These are phyloP conservation scores for Epinephelus fuscoguttatus DNA, from an alignment of 2,113 vertebrate species.

Conservation along the genomic window DNA sequence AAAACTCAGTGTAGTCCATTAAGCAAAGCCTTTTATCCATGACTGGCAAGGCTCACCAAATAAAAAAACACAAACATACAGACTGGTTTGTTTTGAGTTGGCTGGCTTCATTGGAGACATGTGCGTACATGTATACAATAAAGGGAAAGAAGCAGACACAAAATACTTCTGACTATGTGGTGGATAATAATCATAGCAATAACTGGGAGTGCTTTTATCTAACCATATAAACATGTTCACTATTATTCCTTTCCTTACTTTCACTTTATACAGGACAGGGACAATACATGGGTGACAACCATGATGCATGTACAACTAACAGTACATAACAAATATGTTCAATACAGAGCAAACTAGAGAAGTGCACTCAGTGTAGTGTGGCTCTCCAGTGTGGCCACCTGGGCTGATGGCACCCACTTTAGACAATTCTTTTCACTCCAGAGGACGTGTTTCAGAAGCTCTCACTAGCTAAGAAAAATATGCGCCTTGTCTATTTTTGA, in stretches of 20 bases:
- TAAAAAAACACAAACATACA: conserved; percentile 6
- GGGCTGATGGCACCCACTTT: too few relatives aligned
- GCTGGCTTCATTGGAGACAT: neutral
- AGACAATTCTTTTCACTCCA: too few relatives aligned
- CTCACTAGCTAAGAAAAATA: too few relatives aligned
- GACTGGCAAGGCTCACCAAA: conserved; percentile 25
- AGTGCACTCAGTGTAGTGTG: too few relatives aligned
- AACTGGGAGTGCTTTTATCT: neutral
- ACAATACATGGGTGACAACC: neutral
- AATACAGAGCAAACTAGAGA: neutral
- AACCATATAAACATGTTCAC: neutral
- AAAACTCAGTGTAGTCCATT: conserved; percentile 55
- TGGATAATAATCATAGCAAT: neutral
- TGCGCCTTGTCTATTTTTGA: too few relatives aligned
- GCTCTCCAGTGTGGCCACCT: too few relatives aligned
- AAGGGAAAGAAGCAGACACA: neutral
- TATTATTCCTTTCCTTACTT: neutral
- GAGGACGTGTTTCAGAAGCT: too few relatives aligned
- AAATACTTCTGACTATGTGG: neutral
- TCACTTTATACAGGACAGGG: neutral
- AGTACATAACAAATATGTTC: neutral
- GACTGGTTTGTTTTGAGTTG: conserved; percentile 4
- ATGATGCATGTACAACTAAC: neutral
- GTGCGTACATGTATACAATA: neutral
- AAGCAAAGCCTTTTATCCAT: conserved; percentile 52